Evolutionary conservation across 2,113 vertebrate genomes (phyloP).

Genomic region (Zosterops borbonicus): DNA sequence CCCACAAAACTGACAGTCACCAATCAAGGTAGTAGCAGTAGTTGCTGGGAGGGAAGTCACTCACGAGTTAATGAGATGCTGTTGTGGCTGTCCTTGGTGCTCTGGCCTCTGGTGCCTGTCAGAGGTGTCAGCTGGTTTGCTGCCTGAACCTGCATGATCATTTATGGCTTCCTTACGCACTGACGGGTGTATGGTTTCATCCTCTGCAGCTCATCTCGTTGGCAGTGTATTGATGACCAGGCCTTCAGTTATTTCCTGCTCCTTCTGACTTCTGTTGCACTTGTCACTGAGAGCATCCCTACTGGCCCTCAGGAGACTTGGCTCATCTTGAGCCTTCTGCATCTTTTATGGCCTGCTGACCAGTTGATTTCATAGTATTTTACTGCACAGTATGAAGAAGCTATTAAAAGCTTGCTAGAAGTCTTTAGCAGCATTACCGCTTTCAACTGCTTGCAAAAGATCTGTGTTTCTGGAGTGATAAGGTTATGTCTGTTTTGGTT

Average conservation of each 20-base stretch:
- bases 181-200: not conserved
- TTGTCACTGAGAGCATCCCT: not conserved
- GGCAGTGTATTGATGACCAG: not conserved
- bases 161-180: not conserved
- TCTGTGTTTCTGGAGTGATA: not conserved
- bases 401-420: not conserved
- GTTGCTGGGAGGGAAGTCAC: not conserved
- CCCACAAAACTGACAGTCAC: not conserved
- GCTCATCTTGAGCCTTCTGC: not conserved
- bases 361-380: not conserved
- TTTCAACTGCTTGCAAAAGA: not conserved
- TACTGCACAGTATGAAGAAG: not conserved
- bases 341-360: not conserved
- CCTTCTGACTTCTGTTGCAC: rapidly evolving
- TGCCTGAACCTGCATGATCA: not conserved
- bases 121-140: not conserved
- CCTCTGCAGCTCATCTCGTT: not conserved
- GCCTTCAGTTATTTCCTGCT: not conserved
- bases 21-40: not conserved
- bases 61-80: not conserved
- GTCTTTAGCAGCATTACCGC: not conserved
- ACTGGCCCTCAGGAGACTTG: not conserved
- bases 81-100: rapidly evolving
- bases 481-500: not conserved
- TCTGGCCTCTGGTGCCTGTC: not conserved